Conservation (phyloP, 30 jellyfish, hydroid and myxozoan genomes). For the Pelagia noctiluca region DNA sequence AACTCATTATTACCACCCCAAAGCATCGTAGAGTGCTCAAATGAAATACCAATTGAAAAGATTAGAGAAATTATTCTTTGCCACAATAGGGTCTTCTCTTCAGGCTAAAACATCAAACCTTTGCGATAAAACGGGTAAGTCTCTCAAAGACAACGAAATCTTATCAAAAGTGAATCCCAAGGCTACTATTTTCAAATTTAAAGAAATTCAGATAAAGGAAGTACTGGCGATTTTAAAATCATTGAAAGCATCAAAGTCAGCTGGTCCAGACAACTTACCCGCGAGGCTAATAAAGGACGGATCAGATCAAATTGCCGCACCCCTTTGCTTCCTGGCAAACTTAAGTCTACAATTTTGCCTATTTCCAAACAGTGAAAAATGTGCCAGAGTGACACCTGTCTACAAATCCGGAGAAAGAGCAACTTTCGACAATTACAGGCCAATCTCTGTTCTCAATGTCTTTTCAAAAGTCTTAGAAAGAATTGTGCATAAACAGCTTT, state of each 20-base stretch:
- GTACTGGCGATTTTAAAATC: conserved; percentile 48
- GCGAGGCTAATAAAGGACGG: conserved; percentile 62
- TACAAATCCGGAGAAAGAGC: conserved; percentile 12
- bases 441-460: background rate
- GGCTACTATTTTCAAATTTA: conserved; percentile 40
- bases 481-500: conserved; percentile 32
- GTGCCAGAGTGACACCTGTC: conserved; percentile 54
- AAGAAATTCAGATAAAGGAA: conserved; percentile 55
- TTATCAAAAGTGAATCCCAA: conserved; percentile 50
- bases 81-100: conserved; percentile 61
- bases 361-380: conserved; percentile 59
- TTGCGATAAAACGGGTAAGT: conserved; percentile 38
- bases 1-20: no score
- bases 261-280: conserved; percentile 51
- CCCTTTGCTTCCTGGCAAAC: conserved; percentile 52
- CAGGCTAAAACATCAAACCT: conserved; percentile 25
- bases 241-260: conserved; percentile 43
- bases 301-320: conserved; percentile 63
- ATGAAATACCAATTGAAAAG: no score
- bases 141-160: conserved; percentile 14
- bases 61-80: conserved; percentile 52
- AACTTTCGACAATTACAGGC: background rate
- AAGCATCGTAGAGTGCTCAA: no score
- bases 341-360: conserved; percentile 48
- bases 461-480: background rate